Conservation (phyloP, 2,888 invertebrate genomes). For the Allygus modestus region DNA sequence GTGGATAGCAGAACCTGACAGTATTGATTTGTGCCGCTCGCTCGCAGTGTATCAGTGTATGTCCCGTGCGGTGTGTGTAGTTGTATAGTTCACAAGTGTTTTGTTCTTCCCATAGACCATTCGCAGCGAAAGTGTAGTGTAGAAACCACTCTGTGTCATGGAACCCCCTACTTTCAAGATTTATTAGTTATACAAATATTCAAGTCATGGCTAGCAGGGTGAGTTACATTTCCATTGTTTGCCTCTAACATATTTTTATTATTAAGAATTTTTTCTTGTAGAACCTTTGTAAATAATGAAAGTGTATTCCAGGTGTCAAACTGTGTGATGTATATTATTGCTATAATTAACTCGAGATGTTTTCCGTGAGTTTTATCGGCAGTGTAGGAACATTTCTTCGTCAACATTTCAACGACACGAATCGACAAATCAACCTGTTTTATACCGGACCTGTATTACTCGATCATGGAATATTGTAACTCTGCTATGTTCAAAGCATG, state of each 20-base stretch:
- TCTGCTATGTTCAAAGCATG: background rate
- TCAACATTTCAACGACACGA: background rate
- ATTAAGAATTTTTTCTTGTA: too few species aligned
- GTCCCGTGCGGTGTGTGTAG: background rate
- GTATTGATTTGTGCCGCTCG: slow-evolving; percentile 24
- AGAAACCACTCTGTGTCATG: background rate
- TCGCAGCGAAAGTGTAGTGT: background rate
- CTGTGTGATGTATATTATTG: too few species aligned
- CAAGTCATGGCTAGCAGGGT: slow-evolving; percentile 20
- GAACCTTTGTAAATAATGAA: too few species aligned
- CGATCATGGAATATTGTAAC: background rate
- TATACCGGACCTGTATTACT: background rate
- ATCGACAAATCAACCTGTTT: too few species aligned
- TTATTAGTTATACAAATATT: background rate
- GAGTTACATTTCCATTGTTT: background rate
- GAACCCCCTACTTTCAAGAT: background rate
- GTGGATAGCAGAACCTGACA: background rate
- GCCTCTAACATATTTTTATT: background rate
- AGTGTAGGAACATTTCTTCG: too few species aligned
- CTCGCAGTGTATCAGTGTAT: background rate
- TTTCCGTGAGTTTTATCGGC: too few species aligned
- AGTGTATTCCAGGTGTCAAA: too few species aligned
- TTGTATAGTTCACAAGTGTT: too few species aligned
- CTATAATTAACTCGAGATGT: too few species aligned
- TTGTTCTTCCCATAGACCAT: background rate